These are phyloP conservation scores for Crepidodera aurea DNA, from an alignment of 2,888 invertebrate genomes.

Conservation along the genomic window DNA sequence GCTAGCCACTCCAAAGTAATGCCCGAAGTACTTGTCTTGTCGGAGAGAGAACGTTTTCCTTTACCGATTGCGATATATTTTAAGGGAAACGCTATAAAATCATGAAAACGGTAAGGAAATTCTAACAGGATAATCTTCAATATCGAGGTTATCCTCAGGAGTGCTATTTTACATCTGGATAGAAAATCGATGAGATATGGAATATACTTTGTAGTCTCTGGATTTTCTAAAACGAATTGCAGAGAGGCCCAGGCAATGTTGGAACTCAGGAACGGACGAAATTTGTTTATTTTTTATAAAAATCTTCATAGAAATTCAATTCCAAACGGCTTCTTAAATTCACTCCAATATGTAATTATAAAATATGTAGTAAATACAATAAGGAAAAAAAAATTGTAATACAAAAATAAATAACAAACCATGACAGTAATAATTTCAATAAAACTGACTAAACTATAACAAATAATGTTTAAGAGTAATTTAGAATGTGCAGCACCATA, in stretches of 20 bases:
- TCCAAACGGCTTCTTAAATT: too few species aligned
- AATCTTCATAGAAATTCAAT: too few species aligned
- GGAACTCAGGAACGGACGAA: not conserved
- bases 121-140: constrained; percentile 34
- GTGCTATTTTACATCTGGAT: constrained; percentile 31
- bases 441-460: too few species aligned
- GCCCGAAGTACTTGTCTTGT: constrained; percentile 14
- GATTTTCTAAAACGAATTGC: constrained; percentile 21
- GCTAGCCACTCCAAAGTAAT: constrained; percentile 4
- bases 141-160: constrained; percentile 33
- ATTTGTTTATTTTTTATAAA: too few species aligned
- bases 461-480: too few species aligned
- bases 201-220: constrained; percentile 28
- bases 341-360: too few species aligned
- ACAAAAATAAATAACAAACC: too few species aligned
- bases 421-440: too few species aligned
- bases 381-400: too few species aligned
- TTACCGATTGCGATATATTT: constrained; percentile 14
- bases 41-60: constrained; percentile 1
- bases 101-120: constrained; percentile 29
- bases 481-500: too few species aligned
- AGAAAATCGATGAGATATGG: constrained; percentile 32
- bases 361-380: too few species aligned
- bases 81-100: constrained; percentile 20
- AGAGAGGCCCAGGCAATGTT: not conserved